Evolutionary conservation across 2,797 vertebrate species (phyloP).

Genomic region (Tenualosa thibaudeaui): DNA sequence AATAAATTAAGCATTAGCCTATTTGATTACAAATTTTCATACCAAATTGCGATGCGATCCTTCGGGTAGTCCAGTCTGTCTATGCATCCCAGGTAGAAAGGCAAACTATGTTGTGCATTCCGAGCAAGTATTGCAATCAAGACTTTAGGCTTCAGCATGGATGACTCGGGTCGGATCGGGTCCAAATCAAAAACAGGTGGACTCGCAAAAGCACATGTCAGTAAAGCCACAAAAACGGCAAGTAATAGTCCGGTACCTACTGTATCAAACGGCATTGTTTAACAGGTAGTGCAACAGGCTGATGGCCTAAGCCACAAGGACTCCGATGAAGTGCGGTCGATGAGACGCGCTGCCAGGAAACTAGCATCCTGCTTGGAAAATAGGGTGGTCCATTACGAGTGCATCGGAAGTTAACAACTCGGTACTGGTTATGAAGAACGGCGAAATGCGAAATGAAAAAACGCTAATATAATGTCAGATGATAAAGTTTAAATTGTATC

Average conservation of each 20-base stretch:
- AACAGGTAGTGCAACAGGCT: not conserved
- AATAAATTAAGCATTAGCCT: not conserved
- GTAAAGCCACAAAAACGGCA: not conserved
- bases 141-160: constrained; percentile 84
- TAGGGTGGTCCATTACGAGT: not conserved
- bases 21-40: not conserved
- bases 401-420: not conserved
- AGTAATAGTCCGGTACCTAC: not conserved
- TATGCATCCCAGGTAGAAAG: constrained; percentile 87
- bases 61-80: constrained; percentile 92
- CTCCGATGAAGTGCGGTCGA: not conserved
- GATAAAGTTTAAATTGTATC: too few relatives aligned
- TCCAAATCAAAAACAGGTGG: constrained; percentile 41
- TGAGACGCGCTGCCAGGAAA: not conserved
- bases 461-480: too few relatives aligned
- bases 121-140: constrained; percentile 87
- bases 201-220: not conserved
- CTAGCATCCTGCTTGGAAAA: not conserved
- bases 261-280: not conserved
- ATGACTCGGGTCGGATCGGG: constrained; percentile 74
- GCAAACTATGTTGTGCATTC: constrained; percentile 88
- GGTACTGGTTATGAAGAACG: not conserved
- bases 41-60: constrained; percentile 89
- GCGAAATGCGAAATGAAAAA: too few relatives aligned
- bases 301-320: not conserved